phyloP scores from a whole-genome alignment of 2,113 vertebrate genomes.

The Andinoacara biseriatus region DNA sequence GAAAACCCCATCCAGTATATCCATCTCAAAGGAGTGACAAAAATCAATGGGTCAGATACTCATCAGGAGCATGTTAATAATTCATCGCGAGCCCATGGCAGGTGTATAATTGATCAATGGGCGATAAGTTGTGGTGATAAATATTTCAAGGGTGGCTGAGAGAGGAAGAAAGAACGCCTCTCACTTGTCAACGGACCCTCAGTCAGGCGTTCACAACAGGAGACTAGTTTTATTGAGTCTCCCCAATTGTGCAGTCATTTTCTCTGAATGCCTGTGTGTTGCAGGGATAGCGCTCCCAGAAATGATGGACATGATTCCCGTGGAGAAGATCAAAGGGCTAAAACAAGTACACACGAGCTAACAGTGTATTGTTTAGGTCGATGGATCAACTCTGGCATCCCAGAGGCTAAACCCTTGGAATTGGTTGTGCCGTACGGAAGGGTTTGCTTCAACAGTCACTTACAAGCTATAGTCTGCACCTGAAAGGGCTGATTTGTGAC shows the following conservation, averaged over 20 bases:
- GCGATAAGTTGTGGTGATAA: slow-evolving; percentile 76
- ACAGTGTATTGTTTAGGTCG: slow-evolving; percentile 36
- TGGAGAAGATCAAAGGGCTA: slow-evolving; percentile 54
- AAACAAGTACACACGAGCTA: slow-evolving; percentile 39
- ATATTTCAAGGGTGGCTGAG: slow-evolving; percentile 73
- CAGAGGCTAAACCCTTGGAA: slow-evolving; percentile 34
- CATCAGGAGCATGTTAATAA: slow-evolving; percentile 77
- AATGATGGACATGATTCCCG: slow-evolving; percentile 52
- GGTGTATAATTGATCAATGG: slow-evolving; percentile 78
- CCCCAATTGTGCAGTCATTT: slow-evolving; percentile 56
- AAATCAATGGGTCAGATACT: slow-evolving; percentile 78
- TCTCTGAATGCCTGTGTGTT: slow-evolving; percentile 55
- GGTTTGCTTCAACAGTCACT: slow-evolving; percentile 19
- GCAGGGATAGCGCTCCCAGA: slow-evolving; percentile 43
- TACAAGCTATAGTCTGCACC: slow-evolving; percentile 19
- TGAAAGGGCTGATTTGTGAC: slow-evolving; percentile 12
- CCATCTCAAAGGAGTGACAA: slow-evolving; percentile 71
- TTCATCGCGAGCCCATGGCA: slow-evolving; percentile 69
- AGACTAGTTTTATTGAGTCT: slow-evolving; percentile 46
- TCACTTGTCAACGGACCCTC: slow-evolving; percentile 34
- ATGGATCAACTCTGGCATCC: slow-evolving; percentile 44
- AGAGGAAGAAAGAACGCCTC: slow-evolving; percentile 36
- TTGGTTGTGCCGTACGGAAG: background rate
- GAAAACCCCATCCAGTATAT: slow-evolving; percentile 68
- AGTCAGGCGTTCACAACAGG: slow-evolving; percentile 38